Evolutionary conservation across 2,888 invertebrate species (phyloP).

Genomic region (Cactoblastis cactorum): DNA sequence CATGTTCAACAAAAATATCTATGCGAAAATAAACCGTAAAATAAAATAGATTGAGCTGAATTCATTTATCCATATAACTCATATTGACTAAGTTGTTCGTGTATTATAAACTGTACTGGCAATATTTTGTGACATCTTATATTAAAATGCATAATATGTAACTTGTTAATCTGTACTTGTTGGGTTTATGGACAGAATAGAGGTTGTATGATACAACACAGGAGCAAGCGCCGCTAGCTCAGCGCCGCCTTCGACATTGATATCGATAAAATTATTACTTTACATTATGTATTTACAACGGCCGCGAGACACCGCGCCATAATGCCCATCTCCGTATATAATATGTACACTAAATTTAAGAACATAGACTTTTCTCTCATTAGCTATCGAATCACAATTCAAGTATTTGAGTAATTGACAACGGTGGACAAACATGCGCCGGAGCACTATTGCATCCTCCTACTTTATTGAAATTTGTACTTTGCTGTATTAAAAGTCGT

Average conservation of each 20-base stretch:
- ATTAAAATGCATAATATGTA: constrained; percentile 62
- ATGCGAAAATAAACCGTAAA: constrained; percentile 57
- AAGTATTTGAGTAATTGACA: constrained; percentile 78
- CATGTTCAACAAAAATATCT: constrained; percentile 66
- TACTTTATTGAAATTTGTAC: constrained; percentile 76
- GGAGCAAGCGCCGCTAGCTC: constrained; percentile 37
- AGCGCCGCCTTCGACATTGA: constrained; percentile 49
- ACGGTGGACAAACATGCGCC: constrained; percentile 77
- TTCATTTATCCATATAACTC: constrained; percentile 59
- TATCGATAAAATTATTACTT: constrained; percentile 71
- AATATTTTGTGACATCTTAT: constrained; percentile 71
- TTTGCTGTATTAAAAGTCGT: constrained; percentile 69
- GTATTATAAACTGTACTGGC: constrained; percentile 65
- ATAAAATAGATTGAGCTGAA: constrained; percentile 64
- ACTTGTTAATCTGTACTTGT: constrained; percentile 67
- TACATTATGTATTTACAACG: constrained; percentile 76
- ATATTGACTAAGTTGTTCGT: constrained; percentile 59
- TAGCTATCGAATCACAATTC: constrained; percentile 80
- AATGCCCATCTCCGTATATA: constrained; percentile 77
- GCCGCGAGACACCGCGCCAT: constrained; percentile 63
- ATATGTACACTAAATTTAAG: constrained; percentile 77
- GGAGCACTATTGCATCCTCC: constrained; percentile 71
- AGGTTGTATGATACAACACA: constrained; percentile 58
- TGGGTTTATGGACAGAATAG: constrained; percentile 73
- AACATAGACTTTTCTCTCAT: constrained; percentile 77